Percentiles rank a stretch among this genome's conserved stretches.
Evolutionary conservation across 1,140 invertebrate genomes (phyloP).

Genomic region (Zaprionus taronus): DNA sequence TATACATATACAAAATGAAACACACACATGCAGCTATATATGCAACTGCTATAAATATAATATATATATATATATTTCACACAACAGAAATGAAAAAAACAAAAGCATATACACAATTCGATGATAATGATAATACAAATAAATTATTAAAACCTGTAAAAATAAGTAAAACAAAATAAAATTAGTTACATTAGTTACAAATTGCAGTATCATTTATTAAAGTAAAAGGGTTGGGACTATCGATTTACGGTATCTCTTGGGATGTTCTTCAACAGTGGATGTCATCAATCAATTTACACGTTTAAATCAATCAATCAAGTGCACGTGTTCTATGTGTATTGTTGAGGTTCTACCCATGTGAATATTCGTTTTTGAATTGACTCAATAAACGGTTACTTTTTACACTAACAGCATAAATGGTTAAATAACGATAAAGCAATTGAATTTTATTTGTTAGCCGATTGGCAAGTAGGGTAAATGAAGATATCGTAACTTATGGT

Average conservation of each 20-base stretch:
- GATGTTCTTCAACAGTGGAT: background rate
- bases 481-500: constrained; percentile 10
- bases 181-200: constrained; percentile 83
- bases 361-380: background rate
- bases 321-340: background rate
- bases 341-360: background rate
- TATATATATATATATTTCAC: constrained; percentile 47
- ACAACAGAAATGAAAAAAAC: constrained; percentile 32
- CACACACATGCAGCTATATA: constrained; percentile 70
- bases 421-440: background rate
- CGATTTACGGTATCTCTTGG: background rate
- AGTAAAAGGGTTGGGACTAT: background rate
- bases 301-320: background rate
- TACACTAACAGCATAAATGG: background rate
- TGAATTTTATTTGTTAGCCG: constrained; percentile 16
- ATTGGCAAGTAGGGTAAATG: background rate
- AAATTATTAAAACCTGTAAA: constrained; percentile 80
- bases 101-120: constrained; percentile 67
- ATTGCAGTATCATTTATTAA: constrained; percentile 61
- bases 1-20: constrained; percentile 61
- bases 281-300: background rate
- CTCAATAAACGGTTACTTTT: background rate
- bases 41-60: constrained; percentile 66
- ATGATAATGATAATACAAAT: constrained; percentile 66
- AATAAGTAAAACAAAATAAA: constrained; percentile 82